Percentiles rank a stretch among this genome's conserved stretches.
Evolutionary conservation across 1,140 invertebrate species (phyloP).

Genomic region (Cheumatopsyche charites): DNA sequence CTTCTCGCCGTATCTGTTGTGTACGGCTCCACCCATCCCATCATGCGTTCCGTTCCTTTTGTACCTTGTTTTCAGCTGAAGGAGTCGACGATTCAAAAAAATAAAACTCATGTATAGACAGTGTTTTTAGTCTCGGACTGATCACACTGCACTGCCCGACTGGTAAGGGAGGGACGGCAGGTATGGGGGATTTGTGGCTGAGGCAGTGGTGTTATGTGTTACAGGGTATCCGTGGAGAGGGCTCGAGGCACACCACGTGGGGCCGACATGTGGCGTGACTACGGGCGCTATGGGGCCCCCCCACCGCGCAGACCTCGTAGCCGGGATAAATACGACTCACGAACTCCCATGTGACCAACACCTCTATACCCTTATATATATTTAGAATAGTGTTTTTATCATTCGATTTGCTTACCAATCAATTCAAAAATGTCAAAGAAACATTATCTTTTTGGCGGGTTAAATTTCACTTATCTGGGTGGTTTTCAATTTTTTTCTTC

Average conservation of each 20-base stretch:
- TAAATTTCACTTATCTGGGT: too few relatives aligned
- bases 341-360: conserved; percentile 45
- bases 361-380: conserved; percentile 17
- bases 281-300: conserved; percentile 55
- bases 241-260: conserved; percentile 79
- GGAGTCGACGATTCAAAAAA: background rate
- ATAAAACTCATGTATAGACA: background rate
- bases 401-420: too few relatives aligned
- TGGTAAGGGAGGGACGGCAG: conserved; percentile 23
- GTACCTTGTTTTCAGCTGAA: conserved; percentile 17
- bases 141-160: conserved; percentile 19
- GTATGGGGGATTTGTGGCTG: conserved; percentile 38
- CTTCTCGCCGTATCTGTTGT: background rate
- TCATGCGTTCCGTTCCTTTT: background rate
- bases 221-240: conserved; percentile 86
- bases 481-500: too few relatives aligned
- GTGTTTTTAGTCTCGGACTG: conserved; percentile 13
- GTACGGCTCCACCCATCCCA: background rate
- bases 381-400: too few relatives aligned
- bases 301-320: conserved; percentile 48
- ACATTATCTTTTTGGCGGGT: too few relatives aligned
- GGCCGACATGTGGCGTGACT: conserved; percentile 71
- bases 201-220: conserved; percentile 65
- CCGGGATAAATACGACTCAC: conserved; percentile 54
- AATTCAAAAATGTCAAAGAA: too few relatives aligned